phyloP scores from a whole-genome alignment of 92 coral and sea anemone species.

The Micromussa lordhowensis region DNA sequence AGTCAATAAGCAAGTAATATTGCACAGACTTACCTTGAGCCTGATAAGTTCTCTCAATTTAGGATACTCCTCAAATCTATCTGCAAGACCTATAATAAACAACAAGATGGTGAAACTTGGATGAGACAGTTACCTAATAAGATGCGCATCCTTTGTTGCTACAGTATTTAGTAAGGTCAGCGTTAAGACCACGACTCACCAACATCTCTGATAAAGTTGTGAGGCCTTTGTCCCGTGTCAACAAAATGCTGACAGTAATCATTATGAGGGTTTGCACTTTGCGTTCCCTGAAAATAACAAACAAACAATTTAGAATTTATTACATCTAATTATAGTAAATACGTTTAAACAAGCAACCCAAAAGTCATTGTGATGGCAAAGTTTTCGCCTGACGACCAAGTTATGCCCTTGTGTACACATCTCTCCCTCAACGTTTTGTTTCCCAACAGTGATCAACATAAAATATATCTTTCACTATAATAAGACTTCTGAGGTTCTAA shows the following conservation, averaged over 20 bases:
- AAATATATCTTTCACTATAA: too few species aligned
- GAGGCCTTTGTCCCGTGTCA: slow-evolving; percentile 98
- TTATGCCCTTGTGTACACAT: too few species aligned
- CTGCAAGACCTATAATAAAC: slow-evolving; percentile 83
- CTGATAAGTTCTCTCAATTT: slow-evolving; percentile 93
- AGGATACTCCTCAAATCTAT: slow-evolving; percentile 98
- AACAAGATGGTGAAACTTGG: background rate
- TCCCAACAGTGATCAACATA: too few species aligned
- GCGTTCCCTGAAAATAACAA: slow-evolving; percentile 88
- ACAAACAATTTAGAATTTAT: background rate
- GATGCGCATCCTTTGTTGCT: too few species aligned
- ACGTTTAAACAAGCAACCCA: too few species aligned
- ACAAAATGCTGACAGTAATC: slow-evolving; percentile 99
- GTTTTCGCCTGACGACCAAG: too few species aligned
- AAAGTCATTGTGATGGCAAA: too few species aligned
- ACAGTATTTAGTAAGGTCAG: too few species aligned
- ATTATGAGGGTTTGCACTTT: slow-evolving; percentile 99
- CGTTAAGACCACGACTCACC: slow-evolving; percentile 58
- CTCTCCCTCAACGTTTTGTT: too few species aligned
- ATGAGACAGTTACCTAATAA: too few species aligned
- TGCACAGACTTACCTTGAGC: slow-evolving; percentile 70
- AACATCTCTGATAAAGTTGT: slow-evolving; percentile 96
- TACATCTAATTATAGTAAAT: too few species aligned
- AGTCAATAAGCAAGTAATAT: background rate
- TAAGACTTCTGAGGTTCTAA: too few species aligned